Percentiles rank a stretch among this genome's conserved stretches.
phyloP scores from a whole-genome alignment of 1,140 invertebrate species.

The Platyura marginata region DNA sequence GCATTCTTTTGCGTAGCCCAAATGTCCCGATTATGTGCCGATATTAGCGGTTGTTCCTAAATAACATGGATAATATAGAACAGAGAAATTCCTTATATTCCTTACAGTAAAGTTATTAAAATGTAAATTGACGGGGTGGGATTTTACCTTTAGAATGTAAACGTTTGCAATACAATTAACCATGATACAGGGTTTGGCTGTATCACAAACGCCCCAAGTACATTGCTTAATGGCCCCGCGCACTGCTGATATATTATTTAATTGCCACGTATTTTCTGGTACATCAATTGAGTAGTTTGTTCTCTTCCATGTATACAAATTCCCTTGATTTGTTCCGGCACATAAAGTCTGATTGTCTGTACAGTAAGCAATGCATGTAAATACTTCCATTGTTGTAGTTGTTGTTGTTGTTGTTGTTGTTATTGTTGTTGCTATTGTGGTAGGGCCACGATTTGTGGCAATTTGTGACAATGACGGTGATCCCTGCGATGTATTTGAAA shows the following conservation, averaged over 20 bases:
- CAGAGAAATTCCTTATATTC: neutral
- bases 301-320: conserved; percentile 72
- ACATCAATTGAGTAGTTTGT: conserved; percentile 20
- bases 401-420: conserved; percentile 13
- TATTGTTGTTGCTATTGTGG: conserved; percentile 8
- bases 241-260: conserved; percentile 40
- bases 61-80: neutral
- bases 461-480: conserved; percentile 3
- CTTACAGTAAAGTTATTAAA: neutral
- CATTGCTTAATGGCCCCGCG: conserved; percentile 55
- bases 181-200: conserved; percentile 50
- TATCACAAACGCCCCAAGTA: conserved; percentile 46
- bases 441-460: neutral
- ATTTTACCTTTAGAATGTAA: conserved; percentile 42
- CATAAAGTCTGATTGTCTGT: conserved; percentile 48
- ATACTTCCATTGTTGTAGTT: conserved; percentile 36
- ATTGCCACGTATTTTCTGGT: conserved; percentile 41
- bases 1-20: conserved; percentile 50
- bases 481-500: conserved; percentile 12
- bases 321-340: conserved; percentile 80
- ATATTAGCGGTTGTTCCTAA: conserved; percentile 18
- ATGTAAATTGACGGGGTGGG: neutral
- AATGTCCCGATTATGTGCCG: conserved; percentile 37
- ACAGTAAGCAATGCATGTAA: conserved; percentile 54
- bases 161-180: conserved; percentile 75